Percentiles rank a stretch among this genome's conserved stretches.
phyloP scores from a whole-genome alignment of 1,140 invertebrate species.

The Probaryconus sp. region DNA sequence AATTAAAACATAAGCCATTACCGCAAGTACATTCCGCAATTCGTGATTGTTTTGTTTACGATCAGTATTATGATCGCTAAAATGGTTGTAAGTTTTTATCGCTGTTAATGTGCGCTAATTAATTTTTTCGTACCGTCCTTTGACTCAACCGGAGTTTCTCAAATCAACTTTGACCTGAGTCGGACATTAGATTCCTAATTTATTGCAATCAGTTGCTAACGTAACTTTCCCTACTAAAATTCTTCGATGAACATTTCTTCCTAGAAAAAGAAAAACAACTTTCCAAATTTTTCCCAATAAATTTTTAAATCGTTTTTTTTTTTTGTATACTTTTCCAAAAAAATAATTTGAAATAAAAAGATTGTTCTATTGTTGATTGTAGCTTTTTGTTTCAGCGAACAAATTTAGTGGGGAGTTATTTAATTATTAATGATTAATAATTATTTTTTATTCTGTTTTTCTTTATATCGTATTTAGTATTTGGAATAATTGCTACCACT shows the following conservation, averaged over 20 bases:
- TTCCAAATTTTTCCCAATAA: neutral
- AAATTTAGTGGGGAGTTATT: too few species aligned
- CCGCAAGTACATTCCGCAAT: constrained; percentile 51
- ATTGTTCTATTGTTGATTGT: too few species aligned
- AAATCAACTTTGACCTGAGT: constrained; percentile 10
- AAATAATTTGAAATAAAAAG: too few species aligned
- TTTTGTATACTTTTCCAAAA: too few species aligned
- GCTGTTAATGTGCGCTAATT: constrained; percentile 23
- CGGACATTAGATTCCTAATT: constrained; percentile 41
- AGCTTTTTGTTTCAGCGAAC: too few species aligned
- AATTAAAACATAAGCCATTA: constrained; percentile 38
- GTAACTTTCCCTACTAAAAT: too few species aligned
- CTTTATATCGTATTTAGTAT: neutral
- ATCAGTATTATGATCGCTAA: constrained; percentile 59
- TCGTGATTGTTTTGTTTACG: constrained; percentile 25
- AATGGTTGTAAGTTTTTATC: constrained; percentile 48
- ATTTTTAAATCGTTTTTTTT: constrained; percentile 1
- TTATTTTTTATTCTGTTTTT: constrained; percentile 4
- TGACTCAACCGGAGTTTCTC: constrained; percentile 3
- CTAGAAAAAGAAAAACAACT: too few species aligned
- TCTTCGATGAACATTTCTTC: too few species aligned
- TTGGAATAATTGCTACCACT: constrained; percentile 24
- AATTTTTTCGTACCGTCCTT: constrained; percentile 34
- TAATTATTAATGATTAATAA: too few species aligned
- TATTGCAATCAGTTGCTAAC: constrained; percentile 30